Conservation (phyloP, 2,888 invertebrate genomes). For the Agelastica alni region DNA sequence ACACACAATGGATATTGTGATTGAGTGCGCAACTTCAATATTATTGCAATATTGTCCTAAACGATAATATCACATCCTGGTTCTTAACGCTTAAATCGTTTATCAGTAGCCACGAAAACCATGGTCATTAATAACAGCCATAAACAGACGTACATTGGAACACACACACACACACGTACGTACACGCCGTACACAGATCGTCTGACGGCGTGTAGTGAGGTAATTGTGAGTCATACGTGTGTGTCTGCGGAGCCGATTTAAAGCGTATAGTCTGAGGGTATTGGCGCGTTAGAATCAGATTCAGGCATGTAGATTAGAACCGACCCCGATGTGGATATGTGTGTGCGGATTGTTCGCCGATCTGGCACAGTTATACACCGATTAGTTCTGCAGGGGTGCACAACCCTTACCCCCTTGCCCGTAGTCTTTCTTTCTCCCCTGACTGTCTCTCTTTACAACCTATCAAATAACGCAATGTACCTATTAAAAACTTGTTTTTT, state of each 20-base stretch:
- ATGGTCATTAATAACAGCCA: constrained; percentile 31
- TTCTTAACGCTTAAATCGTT: constrained; percentile 24
- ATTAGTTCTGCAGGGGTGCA: constrained; percentile 52
- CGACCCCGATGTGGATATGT: constrained; percentile 38
- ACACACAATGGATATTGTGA: no score
- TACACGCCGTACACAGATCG: constrained; percentile 7
- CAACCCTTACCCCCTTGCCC: constrained; percentile 37
- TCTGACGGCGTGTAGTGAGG: constrained; percentile 21
- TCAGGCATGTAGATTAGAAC: constrained; percentile 49
- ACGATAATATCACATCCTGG: constrained; percentile 1
- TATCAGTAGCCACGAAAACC: constrained; percentile 20
- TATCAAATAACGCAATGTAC: no score
- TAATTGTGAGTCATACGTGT: constrained; percentile 36
- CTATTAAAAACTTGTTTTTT: no score
- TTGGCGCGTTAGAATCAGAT: constrained; percentile 39
- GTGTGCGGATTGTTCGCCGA: constrained; percentile 44
- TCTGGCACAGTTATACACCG: constrained; percentile 50
- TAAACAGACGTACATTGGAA: constrained; percentile 22
- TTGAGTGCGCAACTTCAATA: no score
- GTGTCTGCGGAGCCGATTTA: constrained; percentile 26
- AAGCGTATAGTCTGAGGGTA: constrained; percentile 34
- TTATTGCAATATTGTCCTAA: not conserved
- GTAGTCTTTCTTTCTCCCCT: constrained; percentile 26
- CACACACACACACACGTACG: not conserved
- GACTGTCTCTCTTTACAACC: constrained; percentile 13